A percentile compares a stretch with the other conserved stretches of the same genome.
Evolutionary conservation across 2,888 invertebrate genomes (phyloP).

Genomic region (Eugnorisma glareosa): DNA sequence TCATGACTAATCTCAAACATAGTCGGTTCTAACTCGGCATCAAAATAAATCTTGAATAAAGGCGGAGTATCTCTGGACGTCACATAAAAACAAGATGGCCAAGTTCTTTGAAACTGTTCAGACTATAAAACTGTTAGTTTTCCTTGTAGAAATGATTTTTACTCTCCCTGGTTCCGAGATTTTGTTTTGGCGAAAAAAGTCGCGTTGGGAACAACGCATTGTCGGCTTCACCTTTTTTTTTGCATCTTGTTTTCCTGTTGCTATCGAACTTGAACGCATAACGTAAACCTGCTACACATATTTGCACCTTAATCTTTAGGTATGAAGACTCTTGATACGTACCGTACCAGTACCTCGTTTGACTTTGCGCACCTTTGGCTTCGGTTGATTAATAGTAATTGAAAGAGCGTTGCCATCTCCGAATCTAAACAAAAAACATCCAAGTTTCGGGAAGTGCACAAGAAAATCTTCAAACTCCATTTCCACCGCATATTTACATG

Average conservation of each 20-base stretch:
- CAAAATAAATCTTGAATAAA: constrained; percentile 54
- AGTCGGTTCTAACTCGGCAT: constrained; percentile 49
- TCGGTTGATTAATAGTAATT: constrained; percentile 9
- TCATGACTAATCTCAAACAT: constrained; percentile 62
- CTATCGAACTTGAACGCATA: not conserved
- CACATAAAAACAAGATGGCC: constrained; percentile 31
- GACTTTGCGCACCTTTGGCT: constrained; percentile 24
- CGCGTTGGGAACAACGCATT: not conserved
- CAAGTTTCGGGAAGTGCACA: not conserved
- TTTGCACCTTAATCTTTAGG: not conserved
- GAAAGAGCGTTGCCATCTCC: constrained; percentile 5
- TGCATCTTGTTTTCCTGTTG: constrained; percentile 27
- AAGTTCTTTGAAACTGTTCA: constrained; percentile 51
- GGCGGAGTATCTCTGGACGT: constrained; percentile 34
- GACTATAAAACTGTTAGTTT: constrained; percentile 48
- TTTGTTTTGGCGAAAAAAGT: constrained; percentile 13
- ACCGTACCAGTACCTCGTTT: not conserved
- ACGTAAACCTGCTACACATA: not conserved
- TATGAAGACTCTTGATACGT: not conserved
- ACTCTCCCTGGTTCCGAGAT: constrained; percentile 18
- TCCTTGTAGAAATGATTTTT: constrained; percentile 50
- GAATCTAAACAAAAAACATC: constrained; percentile 11
- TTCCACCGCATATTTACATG: constrained; percentile 33
- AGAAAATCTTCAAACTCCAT: constrained; percentile 14
- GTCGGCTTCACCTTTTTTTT: constrained; percentile 10